Percentiles rank a stretch among this genome's conserved stretches.
Evolutionary conservation across 2,113 vertebrate species (phyloP).

Genomic region (Astatotilapia flaviijosephi): DNA sequence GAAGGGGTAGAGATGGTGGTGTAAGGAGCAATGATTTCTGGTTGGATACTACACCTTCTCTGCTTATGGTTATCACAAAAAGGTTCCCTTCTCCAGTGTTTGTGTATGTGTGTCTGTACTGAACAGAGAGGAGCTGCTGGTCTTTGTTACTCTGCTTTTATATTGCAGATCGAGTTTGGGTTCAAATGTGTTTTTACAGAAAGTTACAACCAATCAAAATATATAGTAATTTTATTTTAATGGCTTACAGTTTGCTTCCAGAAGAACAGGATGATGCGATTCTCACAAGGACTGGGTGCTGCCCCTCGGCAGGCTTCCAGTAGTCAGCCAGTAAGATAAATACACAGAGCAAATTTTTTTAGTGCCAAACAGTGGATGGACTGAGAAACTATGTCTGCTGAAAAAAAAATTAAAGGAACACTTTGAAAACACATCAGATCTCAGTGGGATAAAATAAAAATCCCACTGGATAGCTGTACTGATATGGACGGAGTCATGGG

Average conservation of each 20-base stretch:
- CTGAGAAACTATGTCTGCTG: background rate
- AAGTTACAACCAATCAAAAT: background rate
- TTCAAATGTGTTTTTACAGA: background rate
- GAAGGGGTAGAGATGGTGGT: background rate
- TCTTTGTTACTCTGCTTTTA: background rate
- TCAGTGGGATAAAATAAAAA: background rate
- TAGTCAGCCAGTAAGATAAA: background rate
- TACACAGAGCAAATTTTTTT: background rate
- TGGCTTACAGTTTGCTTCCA: background rate
- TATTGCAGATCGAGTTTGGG: background rate
- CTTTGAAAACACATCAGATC: background rate
- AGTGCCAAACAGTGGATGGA: background rate
- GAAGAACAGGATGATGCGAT: accelerated
- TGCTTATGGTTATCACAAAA: background rate
- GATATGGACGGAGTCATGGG: accelerated
- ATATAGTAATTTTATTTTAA: background rate
- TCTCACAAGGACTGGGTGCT: background rate
- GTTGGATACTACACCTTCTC: background rate
- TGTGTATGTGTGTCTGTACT: accelerated
- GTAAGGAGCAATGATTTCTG: background rate
- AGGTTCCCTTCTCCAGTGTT: too few relatives aligned
- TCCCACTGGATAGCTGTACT: background rate
- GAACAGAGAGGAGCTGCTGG: background rate
- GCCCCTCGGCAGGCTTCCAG: background rate
- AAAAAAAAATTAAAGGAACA: background rate